These are phyloP conservation scores for Apocrypta bakeri DNA, from an alignment of 1,140 invertebrate species.

Conservation along the genomic window DNA sequence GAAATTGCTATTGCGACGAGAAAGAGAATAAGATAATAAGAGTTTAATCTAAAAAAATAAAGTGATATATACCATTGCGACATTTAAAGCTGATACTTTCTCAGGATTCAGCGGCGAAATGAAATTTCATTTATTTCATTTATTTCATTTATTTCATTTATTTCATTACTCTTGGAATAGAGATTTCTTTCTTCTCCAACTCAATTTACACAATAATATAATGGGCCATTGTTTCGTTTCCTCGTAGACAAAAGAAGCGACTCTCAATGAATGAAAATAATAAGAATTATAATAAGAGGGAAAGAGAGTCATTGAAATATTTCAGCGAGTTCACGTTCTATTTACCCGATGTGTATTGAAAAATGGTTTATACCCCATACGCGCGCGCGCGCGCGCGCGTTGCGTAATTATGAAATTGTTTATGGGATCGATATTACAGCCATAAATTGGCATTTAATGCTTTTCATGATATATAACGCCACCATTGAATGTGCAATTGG, in stretches of 20 bases:
- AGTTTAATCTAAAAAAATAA: conserved; percentile 45
- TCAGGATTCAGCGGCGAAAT: conserved; percentile 39
- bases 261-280: conserved; percentile 48
- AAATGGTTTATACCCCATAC: not conserved
- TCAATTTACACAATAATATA: conserved; percentile 50
- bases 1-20: conserved; percentile 8
- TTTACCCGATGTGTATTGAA: conserved; percentile 19
- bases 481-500: conserved; percentile 8
- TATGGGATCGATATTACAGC: conserved; percentile 25
- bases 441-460: conserved; percentile 41
- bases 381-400: not conserved
- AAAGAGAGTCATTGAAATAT: conserved; percentile 25
- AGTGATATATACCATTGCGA: conserved; percentile 6
- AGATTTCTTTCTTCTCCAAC: conserved; percentile 40
- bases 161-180: conserved; percentile 43
- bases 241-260: conserved; percentile 47
- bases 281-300: conserved; percentile 34
- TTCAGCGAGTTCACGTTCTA: conserved; percentile 8
- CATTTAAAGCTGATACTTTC: conserved; percentile 38
- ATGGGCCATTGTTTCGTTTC: conserved; percentile 49
- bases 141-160: conserved; percentile 51
- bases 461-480: not conserved
- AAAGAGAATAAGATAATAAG: conserved; percentile 17
- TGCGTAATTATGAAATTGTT: conserved; percentile 37
- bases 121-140: conserved; percentile 51